phyloP scores from a whole-genome alignment of 1,140 invertebrate species.

The Halyomorpha halys region DNA sequence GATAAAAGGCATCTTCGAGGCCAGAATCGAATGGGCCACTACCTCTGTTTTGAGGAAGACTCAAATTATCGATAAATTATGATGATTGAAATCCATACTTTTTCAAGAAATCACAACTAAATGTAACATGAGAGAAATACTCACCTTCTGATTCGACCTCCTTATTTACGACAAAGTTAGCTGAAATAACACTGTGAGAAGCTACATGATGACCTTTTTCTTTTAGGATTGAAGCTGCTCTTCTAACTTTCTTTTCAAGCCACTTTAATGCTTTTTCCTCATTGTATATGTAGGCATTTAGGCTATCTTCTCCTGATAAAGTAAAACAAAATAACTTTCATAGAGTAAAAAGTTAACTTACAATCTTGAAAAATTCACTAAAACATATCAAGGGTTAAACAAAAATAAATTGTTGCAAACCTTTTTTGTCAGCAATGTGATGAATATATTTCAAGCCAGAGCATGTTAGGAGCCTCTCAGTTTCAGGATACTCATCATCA shows the following conservation, averaged over 20 bases:
- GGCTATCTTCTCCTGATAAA: constrained; percentile 46
- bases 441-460: constrained; percentile 33
- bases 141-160: constrained; percentile 28
- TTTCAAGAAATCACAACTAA: too few species aligned
- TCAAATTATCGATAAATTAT: too few species aligned
- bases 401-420: constrained; percentile 32
- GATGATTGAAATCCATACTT: too few species aligned
- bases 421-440: constrained; percentile 52
- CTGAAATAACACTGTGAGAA: constrained; percentile 51
- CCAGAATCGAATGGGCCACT: too few species aligned
- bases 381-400: background rate
- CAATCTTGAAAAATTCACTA: background rate
- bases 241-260: constrained; percentile 56
- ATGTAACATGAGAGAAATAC: too few species aligned
- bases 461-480: constrained; percentile 38
- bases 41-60: too few species aligned
- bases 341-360: too few species aligned
- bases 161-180: constrained; percentile 56
- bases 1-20: too few species aligned
- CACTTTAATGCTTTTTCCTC: constrained; percentile 59
- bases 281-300: constrained; percentile 67
- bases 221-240: constrained; percentile 49
- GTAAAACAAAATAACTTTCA: background rate
- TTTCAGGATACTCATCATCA: constrained; percentile 50
- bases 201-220: constrained; percentile 57